phyloP scores from a whole-genome alignment of 2,888 invertebrate genomes.

The Ommatoiulus sabulosus region DNA sequence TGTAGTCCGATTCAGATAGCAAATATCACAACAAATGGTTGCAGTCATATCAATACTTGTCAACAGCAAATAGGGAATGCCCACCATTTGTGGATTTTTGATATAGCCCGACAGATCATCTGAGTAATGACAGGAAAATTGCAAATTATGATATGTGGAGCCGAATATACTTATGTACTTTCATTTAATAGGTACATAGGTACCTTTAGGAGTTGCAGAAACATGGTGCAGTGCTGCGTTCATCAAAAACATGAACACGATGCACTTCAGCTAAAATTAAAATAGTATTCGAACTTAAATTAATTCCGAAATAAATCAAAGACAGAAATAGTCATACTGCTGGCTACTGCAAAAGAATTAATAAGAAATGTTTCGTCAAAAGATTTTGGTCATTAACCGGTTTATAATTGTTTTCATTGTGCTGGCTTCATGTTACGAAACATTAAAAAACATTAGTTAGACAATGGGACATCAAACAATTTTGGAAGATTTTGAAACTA shows the following conservation, averaged over 20 bases:
- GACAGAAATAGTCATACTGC: too few species aligned
- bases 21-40: not conserved
- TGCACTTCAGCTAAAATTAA: not conserved
- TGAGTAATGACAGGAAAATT: not conserved
- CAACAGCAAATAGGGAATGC: not conserved
- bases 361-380: too few species aligned
- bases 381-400: too few species aligned
- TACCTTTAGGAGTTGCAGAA: constrained; percentile 9
- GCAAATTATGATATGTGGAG: not conserved
- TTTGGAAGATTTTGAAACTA: too few species aligned
- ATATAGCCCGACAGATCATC: constrained; percentile 2
- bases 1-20: not conserved
- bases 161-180: too few species aligned
- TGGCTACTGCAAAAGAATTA: too few species aligned
- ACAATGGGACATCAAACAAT: too few species aligned
- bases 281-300: not conserved
- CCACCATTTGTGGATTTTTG: not conserved
- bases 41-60: not conserved
- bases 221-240: not conserved
- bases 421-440: too few species aligned
- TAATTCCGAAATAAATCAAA: too few species aligned
- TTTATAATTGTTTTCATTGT: too few species aligned
- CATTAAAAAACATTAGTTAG: too few species aligned
- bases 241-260: not conserved
- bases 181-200: not conserved